Base-by-base conservation (phyloP, 2,888 invertebrate genomes). In the Sepiola atlantica region DNA sequence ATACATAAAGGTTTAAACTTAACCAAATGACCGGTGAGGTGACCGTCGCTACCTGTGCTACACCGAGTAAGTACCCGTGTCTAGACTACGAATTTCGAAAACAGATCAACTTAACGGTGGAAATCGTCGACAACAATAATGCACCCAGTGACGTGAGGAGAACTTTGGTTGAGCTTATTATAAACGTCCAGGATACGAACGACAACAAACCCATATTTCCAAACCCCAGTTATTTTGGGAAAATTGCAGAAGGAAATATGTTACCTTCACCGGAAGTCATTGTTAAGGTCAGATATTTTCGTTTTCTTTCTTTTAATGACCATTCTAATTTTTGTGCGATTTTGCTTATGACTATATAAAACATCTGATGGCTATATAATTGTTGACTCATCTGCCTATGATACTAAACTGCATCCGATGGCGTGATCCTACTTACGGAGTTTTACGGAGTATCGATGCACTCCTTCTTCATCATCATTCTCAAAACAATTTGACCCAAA, bases 1-100 rank as follows among this genome's bases (percentile, higher is more conserved):
- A 28, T 24, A 54, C 45, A 1, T 92, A 8, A 28, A 92, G 92
- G n/a, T 92, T 92, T 14, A 21, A 28, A 6, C 55, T 99, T 35
- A 98, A 99, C 97, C 98, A 98, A 6, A 97, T 98, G 94, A 98
- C 98, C n/a, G 99, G 99, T 0, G 98, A 98, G 14, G 98, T 99
- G 95, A 98, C 98, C 0, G 98, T 99, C 0, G 98, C 98, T 96
- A 0, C 55, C 0, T 97, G 97, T 95, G 24, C 94, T 0, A 94
- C 95, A 0, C 95, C 95, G 32, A 96, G 96, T 0, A n/a, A 54
- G 6, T 93, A 94, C 14, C 95, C 98, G 14, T 99, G 99, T 96
- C 97, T 99, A 55, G 99, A 97, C 94, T 96, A 96, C 94, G 97
- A 97, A 93, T 35, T 91, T 32, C 95, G 95, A 35, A 92, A 93